Evolutionary conservation across 2,888 invertebrate genomes (phyloP).

Genomic region (Daptonema setosum): DNA sequence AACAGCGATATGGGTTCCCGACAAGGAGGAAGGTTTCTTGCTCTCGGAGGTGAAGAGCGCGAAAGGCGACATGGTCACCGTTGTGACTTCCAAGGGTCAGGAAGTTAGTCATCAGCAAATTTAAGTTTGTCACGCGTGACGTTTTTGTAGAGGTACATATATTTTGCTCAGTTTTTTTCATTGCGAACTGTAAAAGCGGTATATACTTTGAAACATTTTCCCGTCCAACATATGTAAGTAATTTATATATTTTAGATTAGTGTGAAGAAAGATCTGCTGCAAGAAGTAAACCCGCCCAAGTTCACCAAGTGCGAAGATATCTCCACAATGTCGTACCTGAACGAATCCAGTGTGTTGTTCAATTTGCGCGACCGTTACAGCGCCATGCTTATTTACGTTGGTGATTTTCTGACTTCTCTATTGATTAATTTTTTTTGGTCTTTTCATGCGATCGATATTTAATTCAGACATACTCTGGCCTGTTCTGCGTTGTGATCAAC

Average conservation of each 20-base stretch:
- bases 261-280: background rate
- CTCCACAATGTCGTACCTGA: conserved; percentile 92
- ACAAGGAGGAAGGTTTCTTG: conserved; percentile 43
- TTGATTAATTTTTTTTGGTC: too few species aligned
- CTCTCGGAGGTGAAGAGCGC: conserved; percentile 93
- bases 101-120: too few species aligned
- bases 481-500: conserved; percentile 83
- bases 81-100: conserved; percentile 31
- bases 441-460: too few species aligned
- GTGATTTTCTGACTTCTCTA: too few species aligned
- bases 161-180: too few species aligned
- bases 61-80: conserved; percentile 90
- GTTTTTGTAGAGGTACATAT: too few species aligned
- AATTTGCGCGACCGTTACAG: conserved; percentile 93
- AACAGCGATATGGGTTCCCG: conserved; percentile 8
- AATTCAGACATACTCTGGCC: conserved; percentile 26
- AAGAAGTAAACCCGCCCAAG: conserved; percentile 38
- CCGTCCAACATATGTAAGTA: too few species aligned
- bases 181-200: too few species aligned
- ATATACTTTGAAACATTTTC: too few species aligned
- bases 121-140: too few species aligned
- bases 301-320: conserved; percentile 67
- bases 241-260: background rate
- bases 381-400: conserved; percentile 84
- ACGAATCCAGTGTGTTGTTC: conserved; percentile 89